phyloP scores from a whole-genome alignment of 2,113 vertebrate species.

The Phalacrocorax pelagicus region DNA sequence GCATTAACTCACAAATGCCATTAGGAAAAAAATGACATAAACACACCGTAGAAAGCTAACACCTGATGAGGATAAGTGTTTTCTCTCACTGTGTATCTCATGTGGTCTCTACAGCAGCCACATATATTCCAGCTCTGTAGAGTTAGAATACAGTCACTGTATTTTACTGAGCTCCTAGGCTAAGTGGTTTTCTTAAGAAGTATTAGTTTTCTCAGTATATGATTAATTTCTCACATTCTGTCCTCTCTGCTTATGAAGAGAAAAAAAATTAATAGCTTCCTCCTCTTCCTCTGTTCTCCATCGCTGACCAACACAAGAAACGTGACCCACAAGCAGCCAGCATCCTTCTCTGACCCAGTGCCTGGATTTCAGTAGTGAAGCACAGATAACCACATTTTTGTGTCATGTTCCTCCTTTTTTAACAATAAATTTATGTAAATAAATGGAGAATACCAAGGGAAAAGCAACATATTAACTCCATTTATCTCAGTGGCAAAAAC shows the following conservation, averaged over 20 bases:
- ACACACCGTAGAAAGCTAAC: neutral
- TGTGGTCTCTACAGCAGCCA: neutral
- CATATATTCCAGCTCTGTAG: neutral
- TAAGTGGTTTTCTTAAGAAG: neutral
- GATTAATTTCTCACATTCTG: neutral
- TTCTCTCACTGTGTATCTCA: neutral
- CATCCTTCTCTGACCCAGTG: neutral
- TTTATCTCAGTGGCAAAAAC: neutral
- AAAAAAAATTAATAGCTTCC: neutral
- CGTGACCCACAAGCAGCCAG: neutral
- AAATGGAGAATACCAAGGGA: neutral
- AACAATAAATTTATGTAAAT: neutral
- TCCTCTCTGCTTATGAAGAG: neutral
- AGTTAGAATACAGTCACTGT: neutral
- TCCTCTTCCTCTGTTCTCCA: neutral
- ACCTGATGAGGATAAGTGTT: neutral
- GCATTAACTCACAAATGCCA: neutral
- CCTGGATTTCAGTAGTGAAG: neutral
- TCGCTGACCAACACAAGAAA: neutral
- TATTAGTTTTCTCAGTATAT: neutral
- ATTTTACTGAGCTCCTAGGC: neutral
- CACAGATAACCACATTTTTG: neutral
- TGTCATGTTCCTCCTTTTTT: neutral
- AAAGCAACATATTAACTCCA: neutral
- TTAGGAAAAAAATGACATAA: neutral